Conservation (phyloP, 2,888 invertebrate genomes). For the Pandemis corylana region DNA sequence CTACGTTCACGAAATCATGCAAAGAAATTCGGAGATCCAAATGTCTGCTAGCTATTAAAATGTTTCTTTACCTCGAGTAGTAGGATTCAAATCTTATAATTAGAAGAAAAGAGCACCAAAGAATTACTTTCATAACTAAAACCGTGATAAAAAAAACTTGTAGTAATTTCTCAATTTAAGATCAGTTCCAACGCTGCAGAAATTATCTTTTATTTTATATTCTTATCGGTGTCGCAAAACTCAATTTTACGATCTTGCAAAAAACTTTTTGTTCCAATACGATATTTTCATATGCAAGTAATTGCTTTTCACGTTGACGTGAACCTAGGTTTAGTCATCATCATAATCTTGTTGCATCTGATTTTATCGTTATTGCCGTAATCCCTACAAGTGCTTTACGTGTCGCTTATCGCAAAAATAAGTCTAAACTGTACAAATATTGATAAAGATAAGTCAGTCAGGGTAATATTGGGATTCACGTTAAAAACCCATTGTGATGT, state of each 20-base stretch:
- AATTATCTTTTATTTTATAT: background rate
- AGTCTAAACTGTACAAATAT: constrained; percentile 5
- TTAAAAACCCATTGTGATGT: background rate
- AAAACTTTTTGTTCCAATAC: background rate
- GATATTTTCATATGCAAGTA: background rate
- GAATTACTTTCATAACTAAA: too few species aligned
- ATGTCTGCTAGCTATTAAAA: too few species aligned
- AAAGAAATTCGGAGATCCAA: too few species aligned
- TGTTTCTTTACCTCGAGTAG: too few species aligned
- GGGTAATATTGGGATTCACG: constrained; percentile 8
- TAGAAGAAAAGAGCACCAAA: too few species aligned
- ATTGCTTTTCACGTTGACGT: background rate
- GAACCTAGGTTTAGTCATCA: background rate
- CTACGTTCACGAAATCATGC: too few species aligned
- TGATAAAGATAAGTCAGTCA: constrained; percentile 8
- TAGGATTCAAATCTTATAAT: too few species aligned
- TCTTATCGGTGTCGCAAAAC: background rate
- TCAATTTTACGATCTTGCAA: background rate
- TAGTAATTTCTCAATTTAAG: background rate
- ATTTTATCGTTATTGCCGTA: constrained; percentile 3
- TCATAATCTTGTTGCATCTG: background rate
- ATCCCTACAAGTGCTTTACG: constrained; percentile 5
- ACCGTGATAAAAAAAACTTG: background rate
- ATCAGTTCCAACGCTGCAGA: background rate
- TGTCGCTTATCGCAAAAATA: constrained; percentile 7